These are phyloP conservation scores for Chaenocephalus aceratus DNA, from an alignment of 2,113 vertebrate species.

Conservation along the genomic window DNA sequence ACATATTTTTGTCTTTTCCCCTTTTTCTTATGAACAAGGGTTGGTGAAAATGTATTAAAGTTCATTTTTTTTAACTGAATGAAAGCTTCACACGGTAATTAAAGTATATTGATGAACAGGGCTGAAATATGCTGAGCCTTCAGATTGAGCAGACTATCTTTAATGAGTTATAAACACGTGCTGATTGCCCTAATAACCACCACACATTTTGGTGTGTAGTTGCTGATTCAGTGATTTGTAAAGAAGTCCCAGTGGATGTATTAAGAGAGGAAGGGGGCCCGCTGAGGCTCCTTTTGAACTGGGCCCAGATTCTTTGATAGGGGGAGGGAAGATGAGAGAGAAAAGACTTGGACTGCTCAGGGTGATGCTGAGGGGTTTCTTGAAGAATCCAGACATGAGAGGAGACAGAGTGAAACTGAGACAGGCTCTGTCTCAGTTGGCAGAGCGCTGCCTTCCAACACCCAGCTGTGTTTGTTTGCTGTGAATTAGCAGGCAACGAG, in stretches of 20 bases:
- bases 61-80: not conserved
- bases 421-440: constrained; percentile 63
- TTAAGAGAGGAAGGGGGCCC: not conserved
- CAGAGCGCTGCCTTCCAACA: constrained; percentile 68
- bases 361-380: constrained; percentile 46
- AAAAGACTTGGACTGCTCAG: constrained; percentile 34
- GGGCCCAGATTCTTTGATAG: not conserved
- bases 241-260: not conserved
- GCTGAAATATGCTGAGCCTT: constrained; percentile 4
- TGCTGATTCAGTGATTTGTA: constrained; percentile 6
- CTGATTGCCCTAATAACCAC: not conserved
- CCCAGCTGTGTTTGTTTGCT: constrained; percentile 85
- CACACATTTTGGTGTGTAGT: not conserved
- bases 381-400: constrained; percentile 53
- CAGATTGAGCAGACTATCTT: not conserved
- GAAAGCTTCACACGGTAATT: not conserved
- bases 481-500: constrained; percentile 81
- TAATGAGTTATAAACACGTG: not conserved
- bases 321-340: constrained; percentile 31
- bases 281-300: not conserved
- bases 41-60: not conserved
- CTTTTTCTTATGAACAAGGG: not conserved
- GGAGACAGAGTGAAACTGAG: constrained; percentile 52
- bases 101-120: not conserved
- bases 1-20: too few species aligned